Evolutionary conservation across 1,140 invertebrate species (phyloP).

Genomic region (Venturia canescens): DNA sequence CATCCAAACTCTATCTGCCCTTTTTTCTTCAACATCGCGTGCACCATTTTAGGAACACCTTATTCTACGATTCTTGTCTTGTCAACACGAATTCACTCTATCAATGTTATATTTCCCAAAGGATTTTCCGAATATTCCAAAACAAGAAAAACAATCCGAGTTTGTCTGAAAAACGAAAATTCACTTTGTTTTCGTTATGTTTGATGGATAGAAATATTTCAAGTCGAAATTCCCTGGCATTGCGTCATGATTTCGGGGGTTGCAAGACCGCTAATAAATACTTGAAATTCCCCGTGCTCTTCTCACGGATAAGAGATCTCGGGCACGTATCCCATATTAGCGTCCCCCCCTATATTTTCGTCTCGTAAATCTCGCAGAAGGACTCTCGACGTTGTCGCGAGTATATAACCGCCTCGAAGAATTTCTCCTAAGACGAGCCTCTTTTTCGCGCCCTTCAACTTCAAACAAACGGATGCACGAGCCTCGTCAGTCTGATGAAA

Average conservation of each 20-base stretch:
- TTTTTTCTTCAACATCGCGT: conserved; percentile 10
- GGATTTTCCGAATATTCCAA: no score
- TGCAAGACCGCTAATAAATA: conserved; percentile 2
- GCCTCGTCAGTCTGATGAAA: no score
- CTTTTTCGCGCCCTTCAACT: background rate
- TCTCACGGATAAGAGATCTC: conserved; percentile 2
- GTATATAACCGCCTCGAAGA: conserved; percentile 68
- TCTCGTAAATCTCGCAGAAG: conserved; percentile 58
- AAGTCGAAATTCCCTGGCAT: background rate
- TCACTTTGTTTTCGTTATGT: background rate
- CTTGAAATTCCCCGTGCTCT: background rate
- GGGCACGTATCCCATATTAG: conserved; percentile 23
- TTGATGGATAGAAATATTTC: background rate
- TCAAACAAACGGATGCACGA: background rate
- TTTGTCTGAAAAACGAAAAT: no score
- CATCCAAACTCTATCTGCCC: background rate
- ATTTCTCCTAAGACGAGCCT: conserved; percentile 53
- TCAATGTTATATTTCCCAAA: no score
- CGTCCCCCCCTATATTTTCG: background rate
- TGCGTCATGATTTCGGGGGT: background rate
- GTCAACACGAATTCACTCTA: no score
- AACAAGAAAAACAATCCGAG: no score
- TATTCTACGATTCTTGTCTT: background rate
- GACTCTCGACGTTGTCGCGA: conserved; percentile 54
- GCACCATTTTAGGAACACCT: conserved; percentile 14